Conservation (phyloP, 2,113 vertebrate genomes). For the Bubo bubo region DNA sequence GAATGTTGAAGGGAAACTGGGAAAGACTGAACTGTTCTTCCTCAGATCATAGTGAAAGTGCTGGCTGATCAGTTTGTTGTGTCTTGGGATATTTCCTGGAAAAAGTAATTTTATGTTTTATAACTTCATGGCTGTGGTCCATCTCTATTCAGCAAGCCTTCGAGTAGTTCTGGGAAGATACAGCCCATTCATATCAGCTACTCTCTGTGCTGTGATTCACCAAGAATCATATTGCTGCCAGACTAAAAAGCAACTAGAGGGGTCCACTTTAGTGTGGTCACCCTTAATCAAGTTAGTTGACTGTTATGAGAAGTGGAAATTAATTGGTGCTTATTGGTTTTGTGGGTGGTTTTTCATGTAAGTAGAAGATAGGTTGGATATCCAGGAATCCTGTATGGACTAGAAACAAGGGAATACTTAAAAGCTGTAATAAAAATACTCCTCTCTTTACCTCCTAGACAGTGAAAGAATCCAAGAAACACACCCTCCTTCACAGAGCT, state of each 20-base stretch:
- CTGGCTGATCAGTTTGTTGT: not conserved
- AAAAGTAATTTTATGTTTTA: not conserved
- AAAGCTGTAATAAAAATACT: not conserved
- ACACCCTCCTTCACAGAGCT: not conserved
- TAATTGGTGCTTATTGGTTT: not conserved
- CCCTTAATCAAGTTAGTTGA: not conserved
- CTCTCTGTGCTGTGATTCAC: not conserved
- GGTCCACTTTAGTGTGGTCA: not conserved
- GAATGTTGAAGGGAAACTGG: not conserved
- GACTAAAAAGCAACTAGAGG: not conserved
- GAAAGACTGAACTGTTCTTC: not conserved
- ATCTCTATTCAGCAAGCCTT: not conserved
- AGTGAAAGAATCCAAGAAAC: not conserved
- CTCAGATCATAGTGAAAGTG: not conserved
- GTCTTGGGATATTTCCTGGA: conserved; percentile 29
- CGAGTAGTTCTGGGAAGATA: not conserved
- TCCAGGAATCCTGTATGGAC: not conserved
- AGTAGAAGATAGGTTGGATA: not conserved
- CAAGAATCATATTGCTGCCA: rapidly evolving
- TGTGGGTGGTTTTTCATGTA: not conserved
- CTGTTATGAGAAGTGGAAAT: not conserved
- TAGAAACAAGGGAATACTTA: not conserved
- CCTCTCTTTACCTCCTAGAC: not conserved
- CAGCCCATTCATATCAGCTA: not conserved
- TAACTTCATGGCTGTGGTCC: not conserved